Percentiles rank a stretch among this genome's conserved stretches.
Conservation (phyloP, 1,140 invertebrate species). For the Melitaea cinxia region DNA sequence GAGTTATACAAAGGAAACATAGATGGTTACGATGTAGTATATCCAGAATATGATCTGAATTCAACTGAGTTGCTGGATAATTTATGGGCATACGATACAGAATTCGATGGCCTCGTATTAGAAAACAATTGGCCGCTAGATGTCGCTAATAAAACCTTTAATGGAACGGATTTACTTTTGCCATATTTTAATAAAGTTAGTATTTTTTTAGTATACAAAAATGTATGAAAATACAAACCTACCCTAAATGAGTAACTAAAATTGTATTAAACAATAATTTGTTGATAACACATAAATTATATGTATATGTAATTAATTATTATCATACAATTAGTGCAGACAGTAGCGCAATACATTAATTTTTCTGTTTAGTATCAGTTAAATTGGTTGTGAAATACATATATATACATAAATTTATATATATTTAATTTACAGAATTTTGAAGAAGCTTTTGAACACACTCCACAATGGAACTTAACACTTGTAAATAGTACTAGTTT, state of each 20-base stretch:
- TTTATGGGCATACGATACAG: slow-evolving; percentile 49
- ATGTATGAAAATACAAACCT: too few relatives aligned
- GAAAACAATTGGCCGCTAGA: slow-evolving; percentile 73
- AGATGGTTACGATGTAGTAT: slow-evolving; percentile 46
- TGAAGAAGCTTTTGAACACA: slow-evolving; percentile 52
- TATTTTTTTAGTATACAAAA: neutral
- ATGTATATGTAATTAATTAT: too few relatives aligned
- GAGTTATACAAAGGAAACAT: slow-evolving; percentile 54
- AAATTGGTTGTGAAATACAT: too few relatives aligned
- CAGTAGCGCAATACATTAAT: too few relatives aligned
- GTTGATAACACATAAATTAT: too few relatives aligned
- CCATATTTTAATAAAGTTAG: slow-evolving; percentile 66
- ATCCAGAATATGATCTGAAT: slow-evolving; percentile 51
- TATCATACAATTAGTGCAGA: too few relatives aligned
- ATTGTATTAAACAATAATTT: too few relatives aligned
- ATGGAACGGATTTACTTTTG: slow-evolving; percentile 44
- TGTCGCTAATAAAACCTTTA: slow-evolving; percentile 47
- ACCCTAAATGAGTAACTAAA: too few relatives aligned
- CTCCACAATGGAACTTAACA: slow-evolving; percentile 62
- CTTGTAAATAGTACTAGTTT: slow-evolving; percentile 37
- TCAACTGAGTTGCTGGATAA: slow-evolving; percentile 46
- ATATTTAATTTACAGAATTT: slow-evolving; percentile 53
- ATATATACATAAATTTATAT: too few relatives aligned
- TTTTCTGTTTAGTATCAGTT: too few relatives aligned
- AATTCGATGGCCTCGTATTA: slow-evolving; percentile 59